phyloP scores from a whole-genome alignment of 2,797 vertebrate species.

The Megaceryle alcyon region DNA sequence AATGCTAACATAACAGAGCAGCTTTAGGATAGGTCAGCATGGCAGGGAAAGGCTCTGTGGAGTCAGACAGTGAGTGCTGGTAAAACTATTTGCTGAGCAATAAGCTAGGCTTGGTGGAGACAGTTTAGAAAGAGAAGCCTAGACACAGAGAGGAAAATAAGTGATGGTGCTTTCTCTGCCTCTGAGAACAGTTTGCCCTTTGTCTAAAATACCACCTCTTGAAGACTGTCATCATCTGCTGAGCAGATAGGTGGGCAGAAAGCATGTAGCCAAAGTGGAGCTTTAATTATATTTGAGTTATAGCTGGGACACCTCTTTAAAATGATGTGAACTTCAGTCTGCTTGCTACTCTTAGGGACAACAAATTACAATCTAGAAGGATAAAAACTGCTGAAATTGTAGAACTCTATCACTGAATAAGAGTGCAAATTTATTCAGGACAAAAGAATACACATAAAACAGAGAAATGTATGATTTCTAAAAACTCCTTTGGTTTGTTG shows the following conservation, averaged over 20 bases:
- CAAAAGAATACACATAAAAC: background rate
- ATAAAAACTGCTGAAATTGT: background rate
- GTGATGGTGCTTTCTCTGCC: background rate
- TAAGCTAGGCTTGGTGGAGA: background rate
- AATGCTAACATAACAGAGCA: slow-evolving; percentile 35
- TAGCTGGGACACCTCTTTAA: background rate
- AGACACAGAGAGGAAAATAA: background rate
- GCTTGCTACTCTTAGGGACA: background rate
- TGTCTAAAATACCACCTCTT: background rate
- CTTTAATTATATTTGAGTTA: background rate
- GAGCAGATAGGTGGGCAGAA: background rate
- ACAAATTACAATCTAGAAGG: background rate
- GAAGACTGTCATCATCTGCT: background rate
- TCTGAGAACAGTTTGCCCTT: background rate
- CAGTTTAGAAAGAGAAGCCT: background rate
- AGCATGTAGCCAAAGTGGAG: background rate
- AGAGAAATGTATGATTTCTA: background rate
- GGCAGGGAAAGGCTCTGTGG: background rate
- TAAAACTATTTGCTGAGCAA: background rate
- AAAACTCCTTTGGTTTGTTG: background rate
- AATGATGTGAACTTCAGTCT: background rate
- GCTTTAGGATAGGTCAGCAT: slow-evolving; percentile 40
- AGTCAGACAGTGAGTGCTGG: background rate
- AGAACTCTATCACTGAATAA: background rate
- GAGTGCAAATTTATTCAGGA: background rate